Conservation (phyloP, 2,113 vertebrate genomes). For the Tympanuchus pallidicinctus region DNA sequence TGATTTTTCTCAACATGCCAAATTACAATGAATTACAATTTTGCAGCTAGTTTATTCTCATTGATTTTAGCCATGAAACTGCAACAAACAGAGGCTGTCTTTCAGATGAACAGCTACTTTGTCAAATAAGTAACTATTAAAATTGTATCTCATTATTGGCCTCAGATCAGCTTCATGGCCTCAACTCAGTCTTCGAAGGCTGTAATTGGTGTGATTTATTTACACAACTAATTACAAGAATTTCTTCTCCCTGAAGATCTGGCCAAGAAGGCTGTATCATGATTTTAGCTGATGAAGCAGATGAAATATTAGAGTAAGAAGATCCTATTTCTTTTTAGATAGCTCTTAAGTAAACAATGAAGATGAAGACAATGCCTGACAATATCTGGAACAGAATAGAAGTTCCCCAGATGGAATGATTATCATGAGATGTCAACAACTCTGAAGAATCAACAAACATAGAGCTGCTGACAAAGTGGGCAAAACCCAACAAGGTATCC, state of each 20-base stretch:
- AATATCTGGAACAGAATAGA: background rate
- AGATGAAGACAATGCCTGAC: background rate
- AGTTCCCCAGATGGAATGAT: background rate
- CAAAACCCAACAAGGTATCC: background rate
- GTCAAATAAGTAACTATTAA: background rate
- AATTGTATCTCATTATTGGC: background rate
- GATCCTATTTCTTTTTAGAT: background rate
- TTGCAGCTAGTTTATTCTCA: background rate
- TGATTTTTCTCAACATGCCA: background rate
- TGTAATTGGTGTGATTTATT: background rate
- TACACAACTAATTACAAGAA: background rate
- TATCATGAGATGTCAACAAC: background rate
- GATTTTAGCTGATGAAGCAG: background rate
- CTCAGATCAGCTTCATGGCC: background rate
- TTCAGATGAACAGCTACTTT: conserved; percentile 5
- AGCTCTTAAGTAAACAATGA: background rate
- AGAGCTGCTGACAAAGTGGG: background rate
- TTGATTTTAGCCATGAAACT: background rate
- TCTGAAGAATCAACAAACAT: background rate
- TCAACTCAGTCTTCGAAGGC: background rate
- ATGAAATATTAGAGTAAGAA: background rate
- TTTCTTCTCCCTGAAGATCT: background rate
- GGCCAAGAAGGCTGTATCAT: background rate
- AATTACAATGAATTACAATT: background rate
- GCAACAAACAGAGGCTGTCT: background rate